Evolutionary conservation across 2,888 invertebrate species (phyloP), one percentile per base, ranked within the genome.

Genomic region (Drosophila phalerata): DNA sequence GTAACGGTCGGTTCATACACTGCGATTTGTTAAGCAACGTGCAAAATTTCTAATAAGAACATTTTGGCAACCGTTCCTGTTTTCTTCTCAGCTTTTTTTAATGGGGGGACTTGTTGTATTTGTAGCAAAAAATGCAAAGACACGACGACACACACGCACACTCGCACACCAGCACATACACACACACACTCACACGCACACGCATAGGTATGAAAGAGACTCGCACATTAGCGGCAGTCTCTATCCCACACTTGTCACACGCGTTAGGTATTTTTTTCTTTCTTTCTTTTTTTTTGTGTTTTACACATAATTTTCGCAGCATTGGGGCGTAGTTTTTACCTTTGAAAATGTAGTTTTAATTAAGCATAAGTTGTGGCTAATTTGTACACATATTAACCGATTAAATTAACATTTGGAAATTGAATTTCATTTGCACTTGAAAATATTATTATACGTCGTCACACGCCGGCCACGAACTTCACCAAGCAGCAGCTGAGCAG

Each of bases 111-210:
- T 68, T 74, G 45, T 81, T 82, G 74, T 79, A 69, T 79, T 71
- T 88, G 70, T 85, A 85, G 73, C 73, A 69, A 81, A 81, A 88
- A 81, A 85, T 88, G 88, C 88, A 87, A 82, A 83, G 86, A 85
- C 77, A 85, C 86, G 84, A 83, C 88, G 84, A 67, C 85, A 85
- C 40, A 73, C 47, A 57, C 48, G 17, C 85, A 85, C 43, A 73
- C 47, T 61, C 48, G 17, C 85, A 85, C 43, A 72, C 45, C 34
- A 62, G 15, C 15, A 15, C n/a, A n/a, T n/a, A n/a, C n/a, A n/a
- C 28, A n/a, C 28, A 30, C 63, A 64, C 43, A 60, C 52, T 22
- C 58, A 42, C 57, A 42, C 49, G 34, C 42, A 37, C 42, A 49
- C 48, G 22, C 57, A 38, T 60, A 49, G 52, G 49, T 43, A 52